Evolutionary conservation across 2,113 vertebrate species (phyloP), one percentile per base, ranked within the genome.

Genomic region (Cettia cetti): DNA sequence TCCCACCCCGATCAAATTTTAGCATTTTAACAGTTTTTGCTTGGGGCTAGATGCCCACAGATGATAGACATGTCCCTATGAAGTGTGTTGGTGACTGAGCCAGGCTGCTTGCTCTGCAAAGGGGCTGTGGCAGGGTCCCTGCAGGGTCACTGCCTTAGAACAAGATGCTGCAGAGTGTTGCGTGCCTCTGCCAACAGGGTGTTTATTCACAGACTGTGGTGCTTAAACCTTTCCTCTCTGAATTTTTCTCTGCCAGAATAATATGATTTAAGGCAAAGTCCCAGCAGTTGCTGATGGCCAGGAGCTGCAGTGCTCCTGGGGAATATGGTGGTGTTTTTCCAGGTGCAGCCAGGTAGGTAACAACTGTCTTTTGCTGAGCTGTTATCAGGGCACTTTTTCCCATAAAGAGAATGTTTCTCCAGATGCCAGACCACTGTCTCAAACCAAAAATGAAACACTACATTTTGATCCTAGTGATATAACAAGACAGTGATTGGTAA

Each of bases 51-150:
- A 14, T 31, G 42, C 22, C 50, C 35, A 3, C 2, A 20, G 37
- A 2, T 13, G 39, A 7, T 3, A 4, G 27, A 18, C 28, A 11
- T 30, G 27, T 80, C 30, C 9, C 0, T 33, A 1, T 8, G 60
- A 3, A 13, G 18, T 16, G 31, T 39, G 4, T 1, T 50, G 53
- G 53, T n/a, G 49, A 21, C 80, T 11, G 71, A 44, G 40, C 21
- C 33, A 10, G 44, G 74, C 54, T 61, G n/a, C 35, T 45, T 3
- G 0, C 44, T 30, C 56, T 69, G 56, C 5, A 2, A 14, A 74
- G 81, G 8, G 37, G 24, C 44, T 60, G 35, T 79, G 79, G 31
- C n/a, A 20, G 22, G 33, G 69, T 57, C 42, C 28, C 64, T 37
- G 7, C 24, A 13, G 59, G 50, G 54, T 59, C 53, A 7, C 15